These are phyloP conservation scores for Parus major DNA, from an alignment of 2,113 vertebrate genomes.

Conservation along the genomic window DNA sequence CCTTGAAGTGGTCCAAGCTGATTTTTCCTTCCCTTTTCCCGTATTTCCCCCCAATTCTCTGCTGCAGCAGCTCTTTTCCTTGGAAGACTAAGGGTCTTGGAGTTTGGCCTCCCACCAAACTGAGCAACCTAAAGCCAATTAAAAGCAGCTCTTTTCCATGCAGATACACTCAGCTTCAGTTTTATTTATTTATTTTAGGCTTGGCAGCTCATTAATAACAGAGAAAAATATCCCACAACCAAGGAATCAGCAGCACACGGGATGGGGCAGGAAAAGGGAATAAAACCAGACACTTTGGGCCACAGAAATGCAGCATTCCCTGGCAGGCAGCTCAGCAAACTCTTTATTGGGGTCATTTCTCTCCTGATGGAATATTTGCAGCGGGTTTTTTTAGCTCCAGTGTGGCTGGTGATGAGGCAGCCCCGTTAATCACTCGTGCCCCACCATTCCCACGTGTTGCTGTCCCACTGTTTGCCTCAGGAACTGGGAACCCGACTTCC, in stretches of 20 bases:
- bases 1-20: neutral
- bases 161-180: neutral
- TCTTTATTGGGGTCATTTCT: neutral
- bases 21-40: neutral
- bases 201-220: conserved; percentile 23
- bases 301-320: neutral
- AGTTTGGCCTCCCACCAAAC: neutral
- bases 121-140: neutral
- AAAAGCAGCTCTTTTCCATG: neutral
- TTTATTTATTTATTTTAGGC: neutral
- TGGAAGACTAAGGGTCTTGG: neutral
- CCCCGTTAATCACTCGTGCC: neutral
- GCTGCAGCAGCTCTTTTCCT: neutral
- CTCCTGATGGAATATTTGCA: neutral
- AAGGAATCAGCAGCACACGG: neutral
- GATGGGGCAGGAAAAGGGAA: neutral
- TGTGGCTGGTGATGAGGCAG: neutral
- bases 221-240: neutral
- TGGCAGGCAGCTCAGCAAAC: neutral
- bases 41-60: neutral
- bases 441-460: neutral
- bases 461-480: neutral
- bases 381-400: neutral
- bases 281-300: neutral
- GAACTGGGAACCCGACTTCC: neutral